A percentile compares a stretch with the other conserved stretches of the same genome.
phyloP scores from a whole-genome alignment of 30 jellyfish, hydroid and myxozoan species.

The Mastigias papua region DNA sequence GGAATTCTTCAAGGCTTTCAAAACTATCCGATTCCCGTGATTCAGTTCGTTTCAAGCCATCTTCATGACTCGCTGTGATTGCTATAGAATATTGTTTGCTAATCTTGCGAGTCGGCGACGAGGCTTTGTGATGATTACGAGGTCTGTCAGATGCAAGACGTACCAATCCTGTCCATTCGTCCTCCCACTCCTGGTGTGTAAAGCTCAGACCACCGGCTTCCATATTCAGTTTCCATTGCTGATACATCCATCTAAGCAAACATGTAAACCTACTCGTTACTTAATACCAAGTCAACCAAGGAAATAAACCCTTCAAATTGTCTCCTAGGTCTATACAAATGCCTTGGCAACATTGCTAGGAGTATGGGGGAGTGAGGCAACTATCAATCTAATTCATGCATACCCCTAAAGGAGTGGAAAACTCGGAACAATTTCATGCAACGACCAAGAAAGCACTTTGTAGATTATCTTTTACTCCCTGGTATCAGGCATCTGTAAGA shows the following conservation, averaged over 20 bases:
- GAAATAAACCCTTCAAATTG: too few relatives aligned
- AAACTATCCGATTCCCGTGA: conserved; percentile 58
- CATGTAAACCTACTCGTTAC: neutral
- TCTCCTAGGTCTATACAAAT: too few relatives aligned
- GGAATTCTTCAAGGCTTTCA: conserved; percentile 93
- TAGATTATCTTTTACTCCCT: too few relatives aligned
- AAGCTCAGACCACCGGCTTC: conserved; percentile 89
- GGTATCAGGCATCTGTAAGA: too few relatives aligned
- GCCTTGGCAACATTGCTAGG: too few relatives aligned
- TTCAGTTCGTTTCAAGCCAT: conserved; percentile 26
- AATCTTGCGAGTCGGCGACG: conserved; percentile 67
- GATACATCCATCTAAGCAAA: conserved; percentile 84
- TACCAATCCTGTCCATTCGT: conserved; percentile 86
- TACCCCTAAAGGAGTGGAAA: too few relatives aligned
- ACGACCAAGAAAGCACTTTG: too few relatives aligned
- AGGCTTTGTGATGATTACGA: conserved; percentile 29
- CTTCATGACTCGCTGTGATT: neutral
- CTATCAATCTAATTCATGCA: too few relatives aligned
- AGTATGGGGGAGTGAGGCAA: too few relatives aligned
- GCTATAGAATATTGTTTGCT: conserved; percentile 82
- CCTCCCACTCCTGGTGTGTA: conserved; percentile 82
- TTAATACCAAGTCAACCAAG: neutral
- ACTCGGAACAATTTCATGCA: too few relatives aligned
- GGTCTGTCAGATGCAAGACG: conserved; percentile 87
- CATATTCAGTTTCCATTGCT: conserved; percentile 86